A percentile compares a stretch with the other conserved stretches of the same genome.
These are phyloP conservation scores for Montipora cactus DNA, from an alignment of 64 coral and sea anemone species.

Conservation along the genomic window DNA sequence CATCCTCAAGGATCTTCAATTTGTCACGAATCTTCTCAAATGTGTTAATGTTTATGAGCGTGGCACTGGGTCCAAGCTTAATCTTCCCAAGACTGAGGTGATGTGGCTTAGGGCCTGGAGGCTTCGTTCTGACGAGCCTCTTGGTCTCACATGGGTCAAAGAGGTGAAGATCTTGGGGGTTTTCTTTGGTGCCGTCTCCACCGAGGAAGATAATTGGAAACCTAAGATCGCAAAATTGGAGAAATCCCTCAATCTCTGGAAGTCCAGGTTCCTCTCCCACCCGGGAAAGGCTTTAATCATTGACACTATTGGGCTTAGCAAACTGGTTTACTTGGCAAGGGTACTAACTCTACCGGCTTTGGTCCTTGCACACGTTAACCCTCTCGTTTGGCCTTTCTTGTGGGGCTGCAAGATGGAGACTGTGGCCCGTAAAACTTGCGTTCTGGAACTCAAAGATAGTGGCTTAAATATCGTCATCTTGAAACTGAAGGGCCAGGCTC, in stretches of 20 bases:
- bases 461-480: not conserved
- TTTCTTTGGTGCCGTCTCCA: not conserved
- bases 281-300: not conserved
- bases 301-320: not conserved
- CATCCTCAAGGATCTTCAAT: not conserved
- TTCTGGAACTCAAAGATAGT: not conserved
- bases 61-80: no score
- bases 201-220: not conserved
- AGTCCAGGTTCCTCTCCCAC: not conserved
- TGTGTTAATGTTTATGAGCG: not conserved
- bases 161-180: slow-evolving; percentile 18
- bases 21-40: not conserved
- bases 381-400: not conserved
- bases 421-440: not conserved
- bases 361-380: not conserved
- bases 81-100: not conserved
- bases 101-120: slow-evolving; percentile 5
- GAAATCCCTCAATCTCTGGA: slow-evolving; percentile 22
- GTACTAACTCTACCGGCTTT: not conserved
- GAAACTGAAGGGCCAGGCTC: not conserved
- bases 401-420: slow-evolving; percentile 18
- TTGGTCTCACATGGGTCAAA: not conserved
- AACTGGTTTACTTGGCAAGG: not conserved
- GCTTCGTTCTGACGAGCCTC: not conserved
- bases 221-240: not conserved